Conservation (phyloP, 2,888 invertebrate species). For the Torymus aiolomorphi region DNA sequence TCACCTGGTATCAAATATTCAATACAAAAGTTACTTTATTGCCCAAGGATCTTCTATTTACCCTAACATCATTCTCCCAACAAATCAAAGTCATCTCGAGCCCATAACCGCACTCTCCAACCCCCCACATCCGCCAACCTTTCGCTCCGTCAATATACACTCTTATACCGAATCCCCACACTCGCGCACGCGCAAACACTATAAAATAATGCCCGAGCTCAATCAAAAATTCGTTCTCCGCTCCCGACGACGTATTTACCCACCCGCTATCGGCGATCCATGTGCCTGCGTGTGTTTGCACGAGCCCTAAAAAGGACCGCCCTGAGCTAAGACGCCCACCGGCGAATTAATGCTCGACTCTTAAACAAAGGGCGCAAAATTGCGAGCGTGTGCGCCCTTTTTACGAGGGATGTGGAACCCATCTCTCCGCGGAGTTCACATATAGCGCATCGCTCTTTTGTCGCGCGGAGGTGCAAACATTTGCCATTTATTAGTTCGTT, state of each 20-base stretch:
- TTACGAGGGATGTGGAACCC: neutral
- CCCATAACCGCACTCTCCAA: neutral
- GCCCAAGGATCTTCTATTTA: too few relatives aligned
- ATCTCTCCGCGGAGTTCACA: neutral
- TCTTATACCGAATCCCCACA: neutral
- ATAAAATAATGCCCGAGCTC: neutral
- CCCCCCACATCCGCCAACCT: slow-evolving; percentile 2
- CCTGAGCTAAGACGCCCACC: slow-evolving; percentile 60
- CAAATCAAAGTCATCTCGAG: too few relatives aligned
- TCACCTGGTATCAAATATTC: too few relatives aligned
- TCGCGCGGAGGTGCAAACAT: slow-evolving; percentile 46
- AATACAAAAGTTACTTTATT: too few relatives aligned
- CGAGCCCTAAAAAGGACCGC: neutral
- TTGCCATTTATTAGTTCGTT: slow-evolving; percentile 58
- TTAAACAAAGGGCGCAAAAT: slow-evolving; percentile 75
- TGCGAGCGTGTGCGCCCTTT: slow-evolving; percentile 50
- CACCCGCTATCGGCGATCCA: too few relatives aligned
- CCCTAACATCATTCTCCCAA: too few relatives aligned
- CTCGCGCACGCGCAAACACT: slow-evolving; percentile 18
- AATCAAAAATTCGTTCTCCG: slow-evolving; percentile 38
- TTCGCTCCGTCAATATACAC: neutral
- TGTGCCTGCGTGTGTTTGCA: too few relatives aligned
- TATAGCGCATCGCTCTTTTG: slow-evolving; percentile 56
- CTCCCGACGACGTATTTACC: neutral
- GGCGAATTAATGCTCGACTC: slow-evolving; percentile 71